Evolutionary conservation across 2,888 invertebrate species (phyloP), one percentile per base, ranked within the genome.

Genomic region (Lepidochitona cinerea): DNA sequence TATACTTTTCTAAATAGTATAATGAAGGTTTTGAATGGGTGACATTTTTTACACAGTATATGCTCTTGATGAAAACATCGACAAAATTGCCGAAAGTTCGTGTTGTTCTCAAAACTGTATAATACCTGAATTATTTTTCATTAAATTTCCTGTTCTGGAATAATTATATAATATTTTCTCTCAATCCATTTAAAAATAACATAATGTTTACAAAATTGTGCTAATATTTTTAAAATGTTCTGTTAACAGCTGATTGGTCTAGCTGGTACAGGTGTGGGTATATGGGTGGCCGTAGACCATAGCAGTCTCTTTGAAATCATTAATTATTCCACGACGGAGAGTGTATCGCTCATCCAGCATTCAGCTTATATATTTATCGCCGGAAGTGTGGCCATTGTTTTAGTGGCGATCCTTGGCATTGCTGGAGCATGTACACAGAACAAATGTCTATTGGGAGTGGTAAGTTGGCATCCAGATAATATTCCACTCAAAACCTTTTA

Each of bases 341-440:
- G 33, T 1, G 37, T 2, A 2, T 3, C 2, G 12, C 3, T 35
- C 1, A 35, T 66, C 6, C 2, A 66, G 26, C n/a, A 35, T 6
- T 66, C 66, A 14, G 35, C 66, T 29, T 66, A 66, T 66, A 37
- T 66, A 1, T 66, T 66, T n/a, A 66, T 66, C 14, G 66, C 66
- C 18, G 59, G 26, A 3, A 36, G 66, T 26, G 33, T 23, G 9
- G 35, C n/a, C 66, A 14, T 66, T 35, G n/a, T 66, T 23, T 14
- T 66, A 23, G 66, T 66, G 33, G 12, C 37, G 12, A 37, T 37
- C 37, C 35, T 66, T 2, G 66, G 66, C 36, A 66, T 66, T 18
- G 35, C n/a, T 66, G 66, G 66, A 14, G 66, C 66, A 4, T 66
- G 66, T 26, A 66, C 37, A 9, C 35, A 36, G 35, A 66, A 66